Evolutionary conservation across 2,888 invertebrate genomes (phyloP), one percentile per base, ranked within the genome.

Genomic region (Cremastinae sp.): DNA sequence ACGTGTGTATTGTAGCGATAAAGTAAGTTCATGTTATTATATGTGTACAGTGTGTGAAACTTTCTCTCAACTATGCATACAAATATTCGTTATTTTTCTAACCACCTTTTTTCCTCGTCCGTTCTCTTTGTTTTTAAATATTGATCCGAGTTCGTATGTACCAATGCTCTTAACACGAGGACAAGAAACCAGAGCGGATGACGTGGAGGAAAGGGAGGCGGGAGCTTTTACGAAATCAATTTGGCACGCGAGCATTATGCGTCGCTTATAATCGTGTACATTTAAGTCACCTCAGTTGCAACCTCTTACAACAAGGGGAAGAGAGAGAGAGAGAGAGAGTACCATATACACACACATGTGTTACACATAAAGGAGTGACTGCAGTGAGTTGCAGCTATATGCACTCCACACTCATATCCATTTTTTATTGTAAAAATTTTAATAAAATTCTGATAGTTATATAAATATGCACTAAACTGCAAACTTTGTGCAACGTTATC

Each of bases 201-300:
- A n/a, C n/a, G 28, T 14, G 61, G 56, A 62, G 54, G 49, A 69
- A 69, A 53, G 53, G 59, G 59, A 65, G 59, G 76, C 69, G 61
- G 53, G 73, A 68, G 74, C 69, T 54, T 77, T 78, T 80, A 77
- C 82, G 79, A 82, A 85, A 85, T 86, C 83, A 81, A 85, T 86
- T 84, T 80, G 78, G 75, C 78, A 79, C 82, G 83, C 81, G 79
- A 84, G 80, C 82, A 77, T 41, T 62, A 62, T n/a, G 12, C 59
- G 28, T 28, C 28, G 2, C 2, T 28, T 49, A 51, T 76, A 76
- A 62, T 56, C 72, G 64, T 72, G 59, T 47, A 47, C 28, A 47
- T 34, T n/a, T 45, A 58, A 59, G 58, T 58, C 58, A 41, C 76
- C 73, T 64, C 49, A 69, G 66, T 73, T 58, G 73, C 66, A 51